Base-by-base conservation (phyloP, 2,888 invertebrate species). In the Zhengitettix transpicula region DNA sequence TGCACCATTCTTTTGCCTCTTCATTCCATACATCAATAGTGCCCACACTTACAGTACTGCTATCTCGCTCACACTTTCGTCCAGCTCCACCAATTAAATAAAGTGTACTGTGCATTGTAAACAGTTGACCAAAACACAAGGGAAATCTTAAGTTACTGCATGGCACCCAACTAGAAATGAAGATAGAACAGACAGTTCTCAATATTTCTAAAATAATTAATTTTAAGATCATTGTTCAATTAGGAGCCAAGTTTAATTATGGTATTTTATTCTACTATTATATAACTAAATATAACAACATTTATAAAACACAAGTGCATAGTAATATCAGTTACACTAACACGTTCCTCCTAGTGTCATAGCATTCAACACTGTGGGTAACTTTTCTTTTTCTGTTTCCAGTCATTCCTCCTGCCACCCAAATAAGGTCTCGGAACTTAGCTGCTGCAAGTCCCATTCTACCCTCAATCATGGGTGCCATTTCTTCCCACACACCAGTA, bases 361-460 rank as follows among this genome's bases (percentile, higher is more conserved):
- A 84, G 69, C 80, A 81, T 70, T 84, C 84, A 2, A 84, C 81
- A 58, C 76, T 76, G 65, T 77, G 78, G 64, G 79, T 77, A 58
- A 83, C 74, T 0, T 79, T 77, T 40, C 75, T 75, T 60, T 77
- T 77, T 68, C 77, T 77, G 66, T 79, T 78, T 17, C 77, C 78
- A 53, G 63, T 62, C 80, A 85, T 81, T 51, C 87, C 87, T 52
- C 87, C 86, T 12, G 82, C 84, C 55, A 84, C 82, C 85, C 85
- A 85, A 71, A 87, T 84, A 66, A 80, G 77, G 65, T 82, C 80
- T 41, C 79, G 74, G 70, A 80, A 82, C 67, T 81, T 81, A 56
- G 78, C 74, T 60, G 78, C 76, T 0, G 82, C 82, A 42, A 80
- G 75, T 2, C 84, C 84, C 74, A 82, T 79, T 53, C 83, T 75